Base-by-base conservation (phyloP, 2,113 vertebrate species). In the Hemibagrus wyckioides region DNA sequence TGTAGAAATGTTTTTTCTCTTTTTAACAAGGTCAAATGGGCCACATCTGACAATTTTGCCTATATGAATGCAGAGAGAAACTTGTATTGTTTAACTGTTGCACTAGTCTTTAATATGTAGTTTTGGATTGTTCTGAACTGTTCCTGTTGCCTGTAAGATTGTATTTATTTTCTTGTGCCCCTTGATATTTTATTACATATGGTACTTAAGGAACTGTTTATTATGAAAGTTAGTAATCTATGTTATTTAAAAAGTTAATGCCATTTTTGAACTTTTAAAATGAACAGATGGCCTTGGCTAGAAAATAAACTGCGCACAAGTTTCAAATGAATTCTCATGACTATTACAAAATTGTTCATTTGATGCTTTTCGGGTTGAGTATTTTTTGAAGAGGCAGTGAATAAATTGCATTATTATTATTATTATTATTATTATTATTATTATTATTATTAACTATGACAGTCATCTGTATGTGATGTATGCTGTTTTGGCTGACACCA, bases 221-320 rank as follows among this genome's bases (percentile, higher is more conserved):
- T 69, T 86, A n/a, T 86, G 30, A 61, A 57, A 14, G 33, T 86
- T 44, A 9, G 2, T 39, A 50, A 33, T 71, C 14, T 80, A 63
- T 23, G 30, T 30, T 54, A 56, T 80, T 80, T 56, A 56, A 56
- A 21, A 54, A 13, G 1, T 30, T 54, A 52, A 19, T 79, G 28
- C 15, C 48, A 79, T 71, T 61, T 87, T 54, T 48, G 44, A 73
- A 39, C 61, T 94, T 92, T 89, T 84, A 92, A 89, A 39, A 30
- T 90, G 91, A 91, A 90, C 79, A 93, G 23, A 80, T 73, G 65
- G 21, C 25, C 25, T 19, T 23, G 19, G 19, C 44, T 88, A 80
- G 73, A 91, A 85, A 88, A 88, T 89, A 75, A 54, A 41, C 69
- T 77, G 81, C 86, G 67, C 57, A 75, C 81, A 75, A 82, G 36